Evolutionary conservation across 2,888 invertebrate species (phyloP).

Genomic region (Agapostemon virescens): DNA sequence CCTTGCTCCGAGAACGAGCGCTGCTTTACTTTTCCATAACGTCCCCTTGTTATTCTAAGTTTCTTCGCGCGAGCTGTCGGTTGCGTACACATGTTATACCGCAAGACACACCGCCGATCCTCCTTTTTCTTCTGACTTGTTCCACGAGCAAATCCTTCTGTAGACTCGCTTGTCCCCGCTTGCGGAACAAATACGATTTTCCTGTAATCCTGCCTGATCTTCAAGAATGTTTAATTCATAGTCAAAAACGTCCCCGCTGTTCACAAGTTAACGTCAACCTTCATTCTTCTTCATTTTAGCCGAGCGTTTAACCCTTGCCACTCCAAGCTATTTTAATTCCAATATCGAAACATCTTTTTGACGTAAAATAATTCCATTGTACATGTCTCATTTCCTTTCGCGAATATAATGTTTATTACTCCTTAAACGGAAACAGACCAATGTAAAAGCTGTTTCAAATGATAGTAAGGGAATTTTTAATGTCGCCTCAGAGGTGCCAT

Average conservation of each 20-base stretch:
- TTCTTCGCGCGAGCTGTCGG: slow-evolving; percentile 31
- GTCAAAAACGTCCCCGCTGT: not conserved
- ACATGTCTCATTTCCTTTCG: no score
- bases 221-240: not conserved
- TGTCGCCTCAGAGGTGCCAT: no score
- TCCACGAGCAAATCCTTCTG: slow-evolving; percentile 43
- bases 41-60: slow-evolving; percentile 49
- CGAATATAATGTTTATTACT: no score
- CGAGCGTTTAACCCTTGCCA: not conserved
- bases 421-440: no score
- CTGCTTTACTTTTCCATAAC: slow-evolving; percentile 54
- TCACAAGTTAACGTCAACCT: not conserved
- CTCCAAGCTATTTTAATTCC: no score
- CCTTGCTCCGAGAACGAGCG: slow-evolving; percentile 43
- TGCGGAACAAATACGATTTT: not conserved
- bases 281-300: not conserved
- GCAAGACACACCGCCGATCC: not conserved
- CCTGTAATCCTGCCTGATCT: not conserved
- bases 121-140: slow-evolving; percentile 32
- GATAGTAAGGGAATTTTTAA: no score
- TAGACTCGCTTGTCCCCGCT: slow-evolving; percentile 17
- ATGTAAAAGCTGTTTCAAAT: no score
- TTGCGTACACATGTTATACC: slow-evolving; percentile 41
- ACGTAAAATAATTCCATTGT: no score
- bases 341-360: no score